These are phyloP conservation scores for Eumeta japonica DNA, from an alignment of 1,140 invertebrate species.

Conservation along the genomic window DNA sequence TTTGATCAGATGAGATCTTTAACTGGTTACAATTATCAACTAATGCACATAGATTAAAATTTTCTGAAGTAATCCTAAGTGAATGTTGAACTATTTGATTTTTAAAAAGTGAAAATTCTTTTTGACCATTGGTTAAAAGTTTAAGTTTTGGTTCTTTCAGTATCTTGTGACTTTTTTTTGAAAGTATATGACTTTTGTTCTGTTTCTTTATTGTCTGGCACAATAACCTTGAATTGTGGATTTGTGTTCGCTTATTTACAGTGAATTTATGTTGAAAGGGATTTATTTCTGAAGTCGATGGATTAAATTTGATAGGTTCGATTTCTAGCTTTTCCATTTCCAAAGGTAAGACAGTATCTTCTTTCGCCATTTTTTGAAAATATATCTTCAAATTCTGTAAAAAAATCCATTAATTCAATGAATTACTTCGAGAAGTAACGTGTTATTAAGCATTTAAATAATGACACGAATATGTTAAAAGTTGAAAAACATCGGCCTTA, in stretches of 20 bases:
- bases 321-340: conserved; percentile 56
- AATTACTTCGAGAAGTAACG: not conserved
- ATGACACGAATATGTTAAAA: too few species aligned
- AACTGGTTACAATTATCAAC: conserved; percentile 44
- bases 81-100: conserved; percentile 18
- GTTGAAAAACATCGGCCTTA: too few species aligned
- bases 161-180: conserved; percentile 43
- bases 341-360: conserved; percentile 48
- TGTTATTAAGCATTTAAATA: not conserved
- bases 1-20: conserved; percentile 28
- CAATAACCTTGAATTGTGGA: conserved; percentile 28
- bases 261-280: conserved; percentile 21
- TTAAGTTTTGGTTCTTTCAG: conserved; percentile 45
- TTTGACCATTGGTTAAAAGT: too few species aligned
- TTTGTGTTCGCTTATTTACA: too few species aligned
- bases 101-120: too few species aligned
- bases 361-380: conserved; percentile 35
- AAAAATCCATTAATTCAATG: conserved; percentile 2
- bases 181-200: conserved; percentile 21
- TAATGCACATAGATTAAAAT: conserved; percentile 32
- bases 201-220: conserved; percentile 22
- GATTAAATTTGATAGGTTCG: conserved; percentile 31
- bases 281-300: conserved; percentile 26
- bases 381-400: not conserved
- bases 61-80: conserved; percentile 19